These are phyloP conservation scores for Aptenodytes patagonicus DNA, from an alignment of 2,113 vertebrate species.

Conservation along the genomic window DNA sequence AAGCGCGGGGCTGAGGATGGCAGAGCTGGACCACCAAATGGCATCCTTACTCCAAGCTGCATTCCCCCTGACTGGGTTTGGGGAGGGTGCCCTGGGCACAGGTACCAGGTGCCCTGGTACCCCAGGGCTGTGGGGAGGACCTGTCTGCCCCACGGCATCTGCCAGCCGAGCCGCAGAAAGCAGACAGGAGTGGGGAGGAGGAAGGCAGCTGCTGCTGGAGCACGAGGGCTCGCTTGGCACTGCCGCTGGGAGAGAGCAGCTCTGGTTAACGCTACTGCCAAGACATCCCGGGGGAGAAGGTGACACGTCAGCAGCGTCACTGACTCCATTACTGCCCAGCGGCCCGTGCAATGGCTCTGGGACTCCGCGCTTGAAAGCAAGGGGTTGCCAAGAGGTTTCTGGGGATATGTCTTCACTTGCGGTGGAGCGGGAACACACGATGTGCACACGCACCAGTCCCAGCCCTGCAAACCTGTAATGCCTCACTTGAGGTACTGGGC, in stretches of 20 bases:
- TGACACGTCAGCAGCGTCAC: not conserved
- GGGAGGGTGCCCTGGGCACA: not conserved
- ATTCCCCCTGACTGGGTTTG: not conserved
- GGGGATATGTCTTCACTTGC: not conserved
- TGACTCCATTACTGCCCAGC: not conserved
- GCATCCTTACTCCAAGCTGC: not conserved
- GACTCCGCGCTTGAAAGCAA: not conserved
- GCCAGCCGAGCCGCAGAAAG: not conserved
- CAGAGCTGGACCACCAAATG: not conserved
- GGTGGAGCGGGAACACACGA: not conserved
- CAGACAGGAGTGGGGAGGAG: not conserved
- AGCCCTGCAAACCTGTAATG: not conserved
- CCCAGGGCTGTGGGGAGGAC: not conserved
- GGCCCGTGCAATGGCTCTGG: not conserved
- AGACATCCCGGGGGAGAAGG: not conserved
- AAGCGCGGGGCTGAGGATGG: not conserved
- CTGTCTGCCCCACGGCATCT: not conserved
- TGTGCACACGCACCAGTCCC: rapidly evolving
- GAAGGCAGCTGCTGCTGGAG: not conserved
- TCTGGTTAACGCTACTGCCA: not conserved
- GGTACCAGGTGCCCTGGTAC: too few relatives aligned
- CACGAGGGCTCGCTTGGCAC: not conserved
- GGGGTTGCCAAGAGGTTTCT: not conserved
- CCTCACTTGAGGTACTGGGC: not conserved
- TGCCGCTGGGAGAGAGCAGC: not conserved